Evolutionary conservation across 2,888 invertebrate genomes (phyloP), one percentile per base, ranked within the genome.

Genomic region (Mesoligia furuncula): DNA sequence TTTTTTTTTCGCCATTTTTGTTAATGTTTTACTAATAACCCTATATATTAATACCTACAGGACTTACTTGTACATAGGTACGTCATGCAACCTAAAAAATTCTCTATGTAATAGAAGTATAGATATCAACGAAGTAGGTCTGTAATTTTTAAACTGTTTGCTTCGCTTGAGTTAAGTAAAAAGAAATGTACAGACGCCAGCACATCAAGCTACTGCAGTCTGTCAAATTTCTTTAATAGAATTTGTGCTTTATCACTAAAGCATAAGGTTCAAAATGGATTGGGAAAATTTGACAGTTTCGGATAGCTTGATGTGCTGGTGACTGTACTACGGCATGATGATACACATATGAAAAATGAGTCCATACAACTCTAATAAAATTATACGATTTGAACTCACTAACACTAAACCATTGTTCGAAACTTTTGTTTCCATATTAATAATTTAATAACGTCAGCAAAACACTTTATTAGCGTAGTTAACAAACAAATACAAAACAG

Each of bases 401-500:
- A 27, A 59, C 9, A 45, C 57, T 15, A 57, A 83, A 62, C 51
- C 6, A 65, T 54, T 65, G 45, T 79, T 79, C 3, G n/a, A 42
- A 81, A 80, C 39, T 73, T 84, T 80, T 57, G 72, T 61, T 36
- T 39, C 7, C n/a, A 45, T 70, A 68, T 9, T 68, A 54, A 39
- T 45, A 61, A 71, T 66, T 80, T 36, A 48, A 48, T 71, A 84
- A 20, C 71, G 64, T 70, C 73, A 80, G 80, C 85, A 65, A 66
- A 80, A 61, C 54, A 72, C 73, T 72, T 80, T 39, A 66, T 65
- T 79, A 73, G 73, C 80, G 64, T 81, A 77, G 80, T 75, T 81
- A 73, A 39, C 65, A 86, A 82, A 87, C 85, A 83, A 84, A 82
- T 80, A 64, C 74, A 65, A 81, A 68, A 85, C 61, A 66, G 73